Base-by-base conservation (phyloP, 2,797 vertebrate genomes). In the Spatula clypeata region DNA sequence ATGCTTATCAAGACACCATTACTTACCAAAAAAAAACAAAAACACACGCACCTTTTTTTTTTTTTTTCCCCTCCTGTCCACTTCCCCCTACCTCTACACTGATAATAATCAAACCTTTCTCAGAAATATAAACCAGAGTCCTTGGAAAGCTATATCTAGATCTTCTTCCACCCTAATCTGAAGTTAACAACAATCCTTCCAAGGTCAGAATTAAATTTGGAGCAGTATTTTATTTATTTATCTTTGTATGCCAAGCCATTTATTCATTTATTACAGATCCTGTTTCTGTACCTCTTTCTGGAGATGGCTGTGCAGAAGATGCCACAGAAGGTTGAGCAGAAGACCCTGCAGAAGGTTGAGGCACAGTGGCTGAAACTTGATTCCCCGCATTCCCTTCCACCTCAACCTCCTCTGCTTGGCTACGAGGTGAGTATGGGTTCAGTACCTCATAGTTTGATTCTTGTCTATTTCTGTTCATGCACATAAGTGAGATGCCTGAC, bases 391-490 rank as follows among this genome's bases (percentile, higher is more conserved):
- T 98, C 32, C 55, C 53, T 96, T 97, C 74, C 66, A 95, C 92
- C 94, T 90, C 87, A 74, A 90, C 85, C 95, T 98, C 97, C 55
- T 97, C 98, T 9, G 42, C 47, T 38, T 93, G 95, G 76, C 73
- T 97, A 57, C 88, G 94, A 7, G 98, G 95, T 58, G 98, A 97
- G 53, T 97, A 97, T 14, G 65, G 97, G 86, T 98, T 98, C 74
- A 98, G 91, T 11, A 92, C 97, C 76, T 98, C 98, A 84, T 99
- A 99, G 92, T 93, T 98, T 17, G 98, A 97, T 8, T 98, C 97
- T 79, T 98, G 98, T 76, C 98, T 98, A 80, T 93, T 98, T 96
- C 99, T 98, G 94, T 99, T 99, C 98, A 99, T 99, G 89, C 98
- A 98, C 97, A 99, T 98, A 45, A 99, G 97, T 38, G 98, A 99